Conservation (phyloP, 2,888 invertebrate species). For the Dryomyza anilis region DNA sequence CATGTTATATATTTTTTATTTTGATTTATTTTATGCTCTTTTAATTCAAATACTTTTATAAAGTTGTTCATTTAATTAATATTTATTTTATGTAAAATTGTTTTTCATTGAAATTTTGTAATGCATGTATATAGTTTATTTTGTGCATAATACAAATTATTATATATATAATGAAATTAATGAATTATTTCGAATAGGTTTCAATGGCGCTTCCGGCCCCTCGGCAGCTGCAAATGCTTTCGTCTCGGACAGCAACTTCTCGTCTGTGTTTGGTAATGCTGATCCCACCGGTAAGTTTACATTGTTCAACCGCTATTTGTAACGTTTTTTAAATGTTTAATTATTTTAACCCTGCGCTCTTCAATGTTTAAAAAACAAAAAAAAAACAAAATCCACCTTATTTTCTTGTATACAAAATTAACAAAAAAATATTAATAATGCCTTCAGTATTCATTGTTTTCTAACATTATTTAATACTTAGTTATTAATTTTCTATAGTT, state of each 20-base stretch:
- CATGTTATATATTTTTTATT: conserved; percentile 52
- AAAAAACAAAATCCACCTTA: background rate
- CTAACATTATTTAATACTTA: background rate
- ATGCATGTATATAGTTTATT: background rate
- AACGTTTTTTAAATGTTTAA: conserved; percentile 6
- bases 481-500: too few species aligned
- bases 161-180: background rate
- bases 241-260: conserved; percentile 86
- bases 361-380: background rate
- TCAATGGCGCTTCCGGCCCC: conserved; percentile 59
- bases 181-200: conserved; percentile 50
- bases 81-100: background rate
- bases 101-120: background rate
- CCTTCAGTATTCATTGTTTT: background rate
- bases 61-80: background rate
- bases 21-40: conserved; percentile 32
- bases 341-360: background rate
- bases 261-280: conserved; percentile 82
- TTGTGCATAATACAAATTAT: background rate
- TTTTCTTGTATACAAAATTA: background rate
- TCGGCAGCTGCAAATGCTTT: conserved; percentile 66
- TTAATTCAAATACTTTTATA: background rate
- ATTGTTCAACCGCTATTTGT: background rate
- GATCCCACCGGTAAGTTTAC: conserved; percentile 70
- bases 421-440: background rate